Base-by-base conservation (phyloP, 2,113 vertebrate species). In the Diadophis punctatus region DNA sequence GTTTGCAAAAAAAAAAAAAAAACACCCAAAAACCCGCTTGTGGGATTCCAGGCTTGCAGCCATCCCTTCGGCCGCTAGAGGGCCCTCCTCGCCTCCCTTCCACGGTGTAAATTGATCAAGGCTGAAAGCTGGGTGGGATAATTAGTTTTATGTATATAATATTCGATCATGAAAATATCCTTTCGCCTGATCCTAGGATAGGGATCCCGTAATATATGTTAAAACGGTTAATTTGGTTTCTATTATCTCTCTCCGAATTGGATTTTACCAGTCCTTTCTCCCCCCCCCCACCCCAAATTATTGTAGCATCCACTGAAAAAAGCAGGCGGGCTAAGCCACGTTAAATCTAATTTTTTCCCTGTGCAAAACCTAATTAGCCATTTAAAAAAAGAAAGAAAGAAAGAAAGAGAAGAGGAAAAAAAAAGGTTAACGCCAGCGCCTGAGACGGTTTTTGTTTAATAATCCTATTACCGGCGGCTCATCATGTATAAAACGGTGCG, bases 391-490 rank as follows among this genome's bases (percentile, higher is more conserved):
- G 5, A 27, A 4, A 11, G 25, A 11, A 11, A 27, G 8, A 58
- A 9, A 27, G 25, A 60, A 60, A 27, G 8, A 10, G 27, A 60
- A 3, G 1, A 0, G 1, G 1, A 25, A 1, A 68, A 63, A 87
- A 99, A 99, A 99, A 99, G 99, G 99, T 99, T 99, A 99, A 99
- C 99, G 99, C 99, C 99, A 99, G 99, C 99, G 99, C 99, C 99
- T 99, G 98, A 99, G 99, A 99, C 98, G 98, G 99, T 99, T 99
- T 99, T 99, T 99, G 99, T 99, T 99, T 99, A 99, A 99, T 99
- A 99, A 99, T 99, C 99, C 99, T 98, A 99, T 99, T 99, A 99
- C 99, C 99, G 99, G 98, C 98, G 98, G 98, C 99, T 99, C 99
- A 99, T 99, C 99, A 99, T 99, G 99, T 99, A 99, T 99, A 99